Evolutionary conservation across 1,140 invertebrate species (phyloP).

Genomic region (Andrena cerasifolii): DNA sequence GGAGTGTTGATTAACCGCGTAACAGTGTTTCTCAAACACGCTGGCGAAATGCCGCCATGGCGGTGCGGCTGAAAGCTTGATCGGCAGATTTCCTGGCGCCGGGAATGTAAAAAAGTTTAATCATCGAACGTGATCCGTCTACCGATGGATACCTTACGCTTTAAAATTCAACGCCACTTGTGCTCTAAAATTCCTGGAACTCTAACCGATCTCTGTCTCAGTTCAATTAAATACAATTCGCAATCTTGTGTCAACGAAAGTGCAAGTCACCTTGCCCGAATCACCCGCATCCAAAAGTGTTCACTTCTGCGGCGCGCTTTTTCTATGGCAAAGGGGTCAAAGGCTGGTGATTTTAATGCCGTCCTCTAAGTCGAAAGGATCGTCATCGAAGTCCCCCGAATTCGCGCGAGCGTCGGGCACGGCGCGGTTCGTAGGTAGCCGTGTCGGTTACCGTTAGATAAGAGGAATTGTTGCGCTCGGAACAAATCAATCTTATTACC

Average conservation of each 20-base stretch:
- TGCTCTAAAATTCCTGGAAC: no score
- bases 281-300: no score
- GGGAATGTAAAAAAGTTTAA: neutral
- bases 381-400: neutral
- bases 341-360: slow-evolving; percentile 11
- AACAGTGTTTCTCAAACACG: slow-evolving; percentile 44
- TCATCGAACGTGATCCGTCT: neutral
- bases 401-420: neutral
- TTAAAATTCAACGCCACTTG: no score
- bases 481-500: slow-evolving; percentile 41
- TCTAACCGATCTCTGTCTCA: no score
- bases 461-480: neutral
- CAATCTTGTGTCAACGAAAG: no score
- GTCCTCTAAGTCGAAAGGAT: no score
- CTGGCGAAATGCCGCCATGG: no score
- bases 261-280: no score
- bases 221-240: no score
- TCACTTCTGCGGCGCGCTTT: no score
- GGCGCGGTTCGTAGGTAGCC: neutral
- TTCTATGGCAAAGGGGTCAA: neutral
- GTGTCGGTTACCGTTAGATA: slow-evolving; percentile 18
- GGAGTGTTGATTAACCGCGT: slow-evolving; percentile 56
- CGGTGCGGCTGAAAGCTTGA: neutral
- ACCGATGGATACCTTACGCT: no score
- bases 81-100: slow-evolving; percentile 21